Percentiles rank a stretch among this genome's conserved stretches.
phyloP scores from a whole-genome alignment of 53 echinoderm and acorn worm genomes.

The Henricia sp. region DNA sequence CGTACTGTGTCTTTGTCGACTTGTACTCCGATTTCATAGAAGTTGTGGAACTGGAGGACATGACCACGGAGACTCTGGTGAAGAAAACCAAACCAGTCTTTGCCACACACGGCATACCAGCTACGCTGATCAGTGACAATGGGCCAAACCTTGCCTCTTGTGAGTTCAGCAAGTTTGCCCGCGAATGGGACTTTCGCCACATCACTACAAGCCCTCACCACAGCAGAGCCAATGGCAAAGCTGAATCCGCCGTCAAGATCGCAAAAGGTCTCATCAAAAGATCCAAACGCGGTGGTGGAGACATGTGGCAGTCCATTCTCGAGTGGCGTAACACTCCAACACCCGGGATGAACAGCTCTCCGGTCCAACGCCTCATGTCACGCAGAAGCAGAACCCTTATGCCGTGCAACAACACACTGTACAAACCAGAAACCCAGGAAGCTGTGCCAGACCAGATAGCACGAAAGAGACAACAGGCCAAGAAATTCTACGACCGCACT shows the following conservation, averaged over 20 bases:
- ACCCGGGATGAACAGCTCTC: background rate
- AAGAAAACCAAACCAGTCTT: conserved; percentile 21
- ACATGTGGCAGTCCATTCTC: background rate
- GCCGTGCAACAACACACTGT: too few species aligned
- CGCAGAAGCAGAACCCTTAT: too few species aligned
- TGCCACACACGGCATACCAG: conserved; percentile 22
- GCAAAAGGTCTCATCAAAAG: conserved; percentile 13
- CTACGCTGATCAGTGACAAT: background rate
- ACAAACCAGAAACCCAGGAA: too few species aligned
- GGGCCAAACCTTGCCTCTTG: background rate
- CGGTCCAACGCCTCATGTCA: background rate
- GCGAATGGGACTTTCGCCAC: conserved; percentile 18
- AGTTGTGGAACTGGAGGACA: conserved; percentile 2
- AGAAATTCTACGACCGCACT: background rate
- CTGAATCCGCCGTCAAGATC: conserved; percentile 1
- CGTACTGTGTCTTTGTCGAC: too few species aligned
- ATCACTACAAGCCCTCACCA: conserved; percentile 5
- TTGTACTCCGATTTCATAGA: conserved; percentile 11
- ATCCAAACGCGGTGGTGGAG: background rate
- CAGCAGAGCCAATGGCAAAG: conserved; percentile 6
- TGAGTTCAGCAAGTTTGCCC: conserved; percentile 17
- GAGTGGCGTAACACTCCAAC: conserved; percentile 16
- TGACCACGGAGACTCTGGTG: background rate
- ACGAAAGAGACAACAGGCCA: conserved; percentile 1
- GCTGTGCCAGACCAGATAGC: too few species aligned